Evolutionary conservation across 2,888 invertebrate species (phyloP).

Genomic region (Drosophila pegasa): DNA sequence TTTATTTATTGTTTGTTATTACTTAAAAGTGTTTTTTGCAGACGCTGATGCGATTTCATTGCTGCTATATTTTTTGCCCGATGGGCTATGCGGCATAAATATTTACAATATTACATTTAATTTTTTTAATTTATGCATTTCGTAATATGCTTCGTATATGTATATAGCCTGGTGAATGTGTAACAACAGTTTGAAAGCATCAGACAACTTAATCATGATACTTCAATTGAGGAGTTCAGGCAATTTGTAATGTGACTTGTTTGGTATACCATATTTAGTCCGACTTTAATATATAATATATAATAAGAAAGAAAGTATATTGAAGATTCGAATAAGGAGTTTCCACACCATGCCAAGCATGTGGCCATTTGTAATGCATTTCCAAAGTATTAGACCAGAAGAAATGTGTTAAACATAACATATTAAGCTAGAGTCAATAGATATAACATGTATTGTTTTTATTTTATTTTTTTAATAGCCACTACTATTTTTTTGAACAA

Average conservation of each 20-base stretch:
- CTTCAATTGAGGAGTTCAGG: neutral
- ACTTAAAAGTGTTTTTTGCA: constrained; percentile 18
- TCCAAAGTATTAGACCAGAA: too few relatives aligned
- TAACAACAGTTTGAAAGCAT: constrained; percentile 8
- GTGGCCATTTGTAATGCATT: too few relatives aligned
- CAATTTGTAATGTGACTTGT: neutral
- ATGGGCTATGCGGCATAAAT: constrained; percentile 46
- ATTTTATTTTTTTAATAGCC: too few relatives aligned
- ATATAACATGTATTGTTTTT: too few relatives aligned
- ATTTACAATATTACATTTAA: constrained; percentile 22
- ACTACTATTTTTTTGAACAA: too few relatives aligned
- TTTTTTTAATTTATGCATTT: constrained; percentile 48
- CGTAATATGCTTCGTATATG: constrained; percentile 26
- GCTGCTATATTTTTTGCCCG: constrained; percentile 14
- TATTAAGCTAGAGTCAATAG: too few relatives aligned
- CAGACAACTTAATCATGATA: constrained; percentile 16
- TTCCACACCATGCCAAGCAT: too few relatives aligned
- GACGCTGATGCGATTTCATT: constrained; percentile 5
- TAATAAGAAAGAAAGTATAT: too few relatives aligned
- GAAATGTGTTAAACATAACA: too few relatives aligned
- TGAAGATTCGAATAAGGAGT: too few relatives aligned
- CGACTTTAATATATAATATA: too few relatives aligned
- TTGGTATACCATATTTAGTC: too few relatives aligned
- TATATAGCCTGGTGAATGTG: constrained; percentile 2
- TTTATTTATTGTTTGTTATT: constrained; percentile 1